These are phyloP conservation scores for Therioaphis trifolii DNA, from an alignment of 2,888 invertebrate genomes.

Conservation along the genomic window DNA sequence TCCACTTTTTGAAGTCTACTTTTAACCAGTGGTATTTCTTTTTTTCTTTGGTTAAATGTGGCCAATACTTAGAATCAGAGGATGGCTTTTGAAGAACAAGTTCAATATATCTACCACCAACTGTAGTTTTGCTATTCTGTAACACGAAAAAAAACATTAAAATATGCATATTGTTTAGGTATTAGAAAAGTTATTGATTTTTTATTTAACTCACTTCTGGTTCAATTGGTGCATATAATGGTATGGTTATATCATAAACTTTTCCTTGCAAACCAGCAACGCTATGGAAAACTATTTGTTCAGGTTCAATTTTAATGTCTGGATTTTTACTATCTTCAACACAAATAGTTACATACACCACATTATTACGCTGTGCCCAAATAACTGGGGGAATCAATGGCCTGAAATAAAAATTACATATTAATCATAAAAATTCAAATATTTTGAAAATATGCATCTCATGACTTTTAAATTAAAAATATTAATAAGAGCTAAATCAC, in stretches of 20 bases:
- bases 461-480: no score
- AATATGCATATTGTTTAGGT: conserved; percentile 16
- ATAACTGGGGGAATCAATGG: conserved; percentile 83
- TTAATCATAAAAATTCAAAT: not conserved
- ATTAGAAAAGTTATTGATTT: conserved; percentile 66
- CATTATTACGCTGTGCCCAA: conserved; percentile 91
- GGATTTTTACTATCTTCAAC: conserved; percentile 90
- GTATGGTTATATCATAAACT: conserved; percentile 87
- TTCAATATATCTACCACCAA: conserved; percentile 71
- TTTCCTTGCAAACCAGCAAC: conserved; percentile 85
- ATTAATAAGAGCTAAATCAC: no score
- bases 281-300: conserved; percentile 73
- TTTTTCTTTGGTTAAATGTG: conserved; percentile 85
- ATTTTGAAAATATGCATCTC: not conserved
- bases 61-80: conserved; percentile 85
- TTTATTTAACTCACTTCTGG: conserved; percentile 80
- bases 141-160: conserved; percentile 50
- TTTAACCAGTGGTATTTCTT: conserved; percentile 95
- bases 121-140: conserved; percentile 72
- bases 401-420: conserved; percentile 69
- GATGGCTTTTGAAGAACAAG: conserved; percentile 73
- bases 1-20: conserved; percentile 95
- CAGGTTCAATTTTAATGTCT: conserved; percentile 71
- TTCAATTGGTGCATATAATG: conserved; percentile 84
- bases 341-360: conserved; percentile 88